These are phyloP conservation scores for Clamator glandarius DNA, from an alignment of 2,797 vertebrate genomes.

Conservation along the genomic window DNA sequence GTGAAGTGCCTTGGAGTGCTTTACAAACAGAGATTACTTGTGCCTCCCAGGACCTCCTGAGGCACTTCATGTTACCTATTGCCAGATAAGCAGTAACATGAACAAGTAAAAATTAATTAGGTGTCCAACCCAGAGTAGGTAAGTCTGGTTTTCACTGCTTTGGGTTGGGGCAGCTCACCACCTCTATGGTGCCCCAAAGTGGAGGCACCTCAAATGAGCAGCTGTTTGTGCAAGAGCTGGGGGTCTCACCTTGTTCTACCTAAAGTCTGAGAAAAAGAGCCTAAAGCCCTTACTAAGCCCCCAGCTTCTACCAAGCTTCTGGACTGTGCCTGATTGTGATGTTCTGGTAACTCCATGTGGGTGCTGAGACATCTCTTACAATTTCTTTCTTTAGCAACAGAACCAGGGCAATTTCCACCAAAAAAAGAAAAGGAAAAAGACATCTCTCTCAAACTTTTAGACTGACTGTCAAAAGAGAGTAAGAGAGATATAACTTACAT, in stretches of 20 bases:
- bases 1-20: slow-evolving; percentile 10
- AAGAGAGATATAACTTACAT: not conserved
- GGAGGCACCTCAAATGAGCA: not conserved
- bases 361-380: not conserved
- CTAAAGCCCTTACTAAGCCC: not conserved
- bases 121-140: not conserved
- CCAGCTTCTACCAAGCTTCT: not conserved
- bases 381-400: not conserved
- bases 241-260: not conserved
- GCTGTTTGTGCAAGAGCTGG: not conserved
- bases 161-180: not conserved
- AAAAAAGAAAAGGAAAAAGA: not conserved
- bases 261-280: not conserved
- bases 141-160: not conserved
- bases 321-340: not conserved
- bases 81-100: not conserved
- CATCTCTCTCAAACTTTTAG: not conserved
- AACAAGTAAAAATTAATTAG: not conserved
- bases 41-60: not conserved
- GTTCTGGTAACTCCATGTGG: not conserved
- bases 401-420: not conserved
- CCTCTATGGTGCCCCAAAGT: not conserved
- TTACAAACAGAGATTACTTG: slow-evolving; percentile 31
- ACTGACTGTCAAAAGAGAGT: not conserved
- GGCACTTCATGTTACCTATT: not conserved